A percentile compares a stretch with the other conserved stretches of the same genome.
These are phyloP conservation scores for Menidia menidia DNA, from an alignment of 2,797 vertebrate species.

Conservation along the genomic window DNA sequence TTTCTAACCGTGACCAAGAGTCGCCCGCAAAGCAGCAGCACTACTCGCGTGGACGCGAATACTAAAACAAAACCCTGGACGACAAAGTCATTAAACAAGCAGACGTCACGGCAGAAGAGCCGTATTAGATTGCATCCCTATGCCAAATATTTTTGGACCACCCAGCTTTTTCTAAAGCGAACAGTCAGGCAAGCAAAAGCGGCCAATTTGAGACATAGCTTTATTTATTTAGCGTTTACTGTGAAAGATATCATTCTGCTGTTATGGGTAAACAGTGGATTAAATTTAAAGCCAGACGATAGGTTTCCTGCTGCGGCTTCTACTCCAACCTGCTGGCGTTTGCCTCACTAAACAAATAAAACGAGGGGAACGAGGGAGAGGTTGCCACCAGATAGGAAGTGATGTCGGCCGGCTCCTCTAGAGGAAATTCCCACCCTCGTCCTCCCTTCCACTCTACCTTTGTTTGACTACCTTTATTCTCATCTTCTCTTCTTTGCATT, in stretches of 20 bases:
- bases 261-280: not conserved
- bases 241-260: not conserved
- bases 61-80: not conserved
- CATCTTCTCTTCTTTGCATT: constrained; percentile 18
- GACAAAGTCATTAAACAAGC: not conserved
- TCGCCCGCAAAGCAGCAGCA: not conserved
- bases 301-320: constrained; percentile 2
- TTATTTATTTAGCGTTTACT: not conserved
- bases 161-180: not conserved
- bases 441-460: constrained; percentile 36
- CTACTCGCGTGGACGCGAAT: not conserved
- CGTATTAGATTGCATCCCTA: not conserved
- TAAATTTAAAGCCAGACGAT: constrained; percentile 4
- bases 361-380: not conserved
- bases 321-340: constrained; percentile 5
- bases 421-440: constrained; percentile 46
- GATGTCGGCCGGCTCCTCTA: constrained; percentile 39
- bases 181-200: not conserved
- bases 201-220: not conserved
- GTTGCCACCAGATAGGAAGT: constrained; percentile 48
- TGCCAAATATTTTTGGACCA: not conserved
- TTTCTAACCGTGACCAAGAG: not conserved
- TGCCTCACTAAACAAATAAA: constrained; percentile 19
- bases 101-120: not conserved
- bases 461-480: constrained; percentile 12